phyloP scores from a whole-genome alignment of 2,888 invertebrate species.

The Orchesellides sinensis region DNA sequence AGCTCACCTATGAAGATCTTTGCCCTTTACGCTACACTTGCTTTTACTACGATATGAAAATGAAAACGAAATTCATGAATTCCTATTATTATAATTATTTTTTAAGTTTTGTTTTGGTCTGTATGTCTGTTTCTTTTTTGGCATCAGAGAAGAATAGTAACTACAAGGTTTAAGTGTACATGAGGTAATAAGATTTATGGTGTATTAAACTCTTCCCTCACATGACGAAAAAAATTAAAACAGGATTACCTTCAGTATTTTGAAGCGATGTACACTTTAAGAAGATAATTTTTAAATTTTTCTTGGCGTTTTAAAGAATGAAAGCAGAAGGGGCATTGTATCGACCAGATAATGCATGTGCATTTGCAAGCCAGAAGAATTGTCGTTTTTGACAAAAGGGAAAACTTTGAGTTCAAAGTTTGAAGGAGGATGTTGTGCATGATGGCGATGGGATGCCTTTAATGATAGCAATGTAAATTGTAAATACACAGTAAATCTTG shows the following conservation, averaged over 20 bases:
- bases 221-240: no score
- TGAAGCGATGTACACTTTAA: no score
- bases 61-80: constrained; percentile 13
- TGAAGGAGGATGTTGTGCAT: no score
- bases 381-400: no score
- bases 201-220: not conserved
- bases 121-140: constrained; percentile 2
- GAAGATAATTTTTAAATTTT: not conserved
- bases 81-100: not conserved
- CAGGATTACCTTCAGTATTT: no score
- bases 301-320: not conserved
- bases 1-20: constrained; percentile 65
- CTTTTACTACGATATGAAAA: constrained; percentile 10
- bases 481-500: no score
- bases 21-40: constrained; percentile 66
- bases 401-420: no score
- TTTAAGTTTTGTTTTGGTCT: not conserved
- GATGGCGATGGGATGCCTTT: no score
- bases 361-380: no score
- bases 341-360: no score
- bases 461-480: no score
- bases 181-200: not conserved
- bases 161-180: not conserved
- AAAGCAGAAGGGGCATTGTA: no score
- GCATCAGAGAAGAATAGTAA: constrained; percentile 26